phyloP scores from a whole-genome alignment of 2,797 vertebrate genomes.

The Coluber constrictor region DNA sequence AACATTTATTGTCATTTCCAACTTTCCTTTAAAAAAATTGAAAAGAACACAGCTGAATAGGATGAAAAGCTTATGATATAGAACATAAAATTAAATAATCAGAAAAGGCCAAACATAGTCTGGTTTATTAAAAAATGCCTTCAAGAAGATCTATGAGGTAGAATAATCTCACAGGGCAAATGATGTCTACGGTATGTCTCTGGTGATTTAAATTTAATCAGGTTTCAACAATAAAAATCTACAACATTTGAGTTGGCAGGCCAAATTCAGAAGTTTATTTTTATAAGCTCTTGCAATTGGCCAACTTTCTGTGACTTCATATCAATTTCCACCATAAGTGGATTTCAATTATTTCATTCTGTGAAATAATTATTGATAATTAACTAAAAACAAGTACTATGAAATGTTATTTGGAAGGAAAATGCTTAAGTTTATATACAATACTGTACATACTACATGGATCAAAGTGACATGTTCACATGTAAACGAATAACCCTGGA shows the following conservation, averaged over 20 bases:
- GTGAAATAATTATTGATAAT: not conserved
- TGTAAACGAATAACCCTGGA: not conserved
- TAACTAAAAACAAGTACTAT: not conserved
- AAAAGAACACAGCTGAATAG: slow-evolving; percentile 2
- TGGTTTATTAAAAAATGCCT: not conserved
- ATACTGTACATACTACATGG: not conserved
- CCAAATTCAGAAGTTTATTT: not conserved
- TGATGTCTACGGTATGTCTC: not conserved
- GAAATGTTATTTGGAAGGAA: not conserved
- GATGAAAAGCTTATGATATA: not conserved
- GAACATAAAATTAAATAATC: not conserved
- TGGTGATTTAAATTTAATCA: slow-evolving; percentile 17
- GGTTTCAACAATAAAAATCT: not conserved
- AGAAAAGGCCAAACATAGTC: not conserved
- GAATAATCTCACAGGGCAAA: slow-evolving; percentile 4
- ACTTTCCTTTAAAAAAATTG: slow-evolving; percentile 7
- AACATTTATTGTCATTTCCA: slow-evolving; percentile 24
- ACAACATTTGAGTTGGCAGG: not conserved
- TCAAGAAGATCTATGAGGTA: slow-evolving; percentile 3
- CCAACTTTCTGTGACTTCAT: not conserved
- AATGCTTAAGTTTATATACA: not conserved
- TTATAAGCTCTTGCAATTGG: not conserved
- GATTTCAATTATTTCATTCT: not conserved
- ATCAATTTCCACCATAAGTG: not conserved
- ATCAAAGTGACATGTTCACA: not conserved